These are phyloP conservation scores for Gastrophysa polygoni DNA, from an alignment of 2,888 invertebrate genomes.

Conservation along the genomic window DNA sequence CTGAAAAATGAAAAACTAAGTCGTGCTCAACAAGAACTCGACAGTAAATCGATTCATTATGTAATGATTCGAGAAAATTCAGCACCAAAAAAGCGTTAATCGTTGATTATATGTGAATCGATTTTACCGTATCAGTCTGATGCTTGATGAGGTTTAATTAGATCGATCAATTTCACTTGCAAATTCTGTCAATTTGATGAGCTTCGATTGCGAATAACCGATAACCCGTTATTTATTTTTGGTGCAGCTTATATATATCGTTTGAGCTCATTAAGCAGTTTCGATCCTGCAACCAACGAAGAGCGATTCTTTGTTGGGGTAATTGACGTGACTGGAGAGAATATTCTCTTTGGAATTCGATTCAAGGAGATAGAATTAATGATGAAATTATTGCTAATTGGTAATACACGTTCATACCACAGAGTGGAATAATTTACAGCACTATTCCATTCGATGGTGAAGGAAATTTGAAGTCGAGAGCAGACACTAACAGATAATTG, in stretches of 20 bases:
- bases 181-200: constrained; percentile 19
- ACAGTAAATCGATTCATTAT: too few species aligned
- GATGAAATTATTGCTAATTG: neutral
- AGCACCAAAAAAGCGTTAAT: too few species aligned
- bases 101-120: too few species aligned
- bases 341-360: neutral
- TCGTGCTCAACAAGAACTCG: too few species aligned
- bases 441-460: too few species aligned
- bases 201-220: constrained; percentile 4
- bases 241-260: neutral
- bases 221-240: neutral
- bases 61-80: too few species aligned
- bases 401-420: neutral
- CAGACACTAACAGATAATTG: too few species aligned
- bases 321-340: neutral
- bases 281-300: neutral
- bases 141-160: constrained; percentile 24
- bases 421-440: neutral
- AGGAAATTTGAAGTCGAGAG: too few species aligned
- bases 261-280: neutral
- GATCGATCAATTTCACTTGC: constrained; percentile 26
- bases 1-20: too few species aligned
- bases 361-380: neutral
- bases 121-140: constrained; percentile 4
- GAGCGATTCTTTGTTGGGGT: neutral